Conservation (phyloP, 2,113 vertebrate species). For the Beaufortia kweichowensis region DNA sequence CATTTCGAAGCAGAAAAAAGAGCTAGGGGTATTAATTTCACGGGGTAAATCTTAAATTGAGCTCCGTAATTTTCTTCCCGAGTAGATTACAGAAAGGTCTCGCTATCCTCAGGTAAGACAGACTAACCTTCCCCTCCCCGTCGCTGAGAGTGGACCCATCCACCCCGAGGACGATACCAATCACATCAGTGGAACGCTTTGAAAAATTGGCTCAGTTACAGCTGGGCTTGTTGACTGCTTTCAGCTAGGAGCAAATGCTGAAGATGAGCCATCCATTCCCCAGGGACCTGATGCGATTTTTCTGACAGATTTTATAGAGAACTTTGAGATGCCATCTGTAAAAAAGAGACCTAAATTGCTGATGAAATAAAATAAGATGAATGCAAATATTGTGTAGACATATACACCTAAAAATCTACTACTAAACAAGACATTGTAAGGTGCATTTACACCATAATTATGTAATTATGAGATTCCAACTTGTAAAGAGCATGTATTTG, state of each 20-base stretch:
- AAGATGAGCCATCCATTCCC: slow-evolving; percentile 42
- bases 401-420: too few relatives aligned
- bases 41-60: slow-evolving; percentile 80
- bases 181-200: slow-evolving; percentile 49
- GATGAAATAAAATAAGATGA: not conserved
- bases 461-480: too few relatives aligned
- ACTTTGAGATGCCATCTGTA: slow-evolving; percentile 3
- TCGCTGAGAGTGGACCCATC: slow-evolving; percentile 44
- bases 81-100: slow-evolving; percentile 76
- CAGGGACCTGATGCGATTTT: slow-evolving; percentile 3
- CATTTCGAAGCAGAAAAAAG: slow-evolving; percentile 69
- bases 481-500: too few relatives aligned
- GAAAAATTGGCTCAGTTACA: slow-evolving; percentile 42
- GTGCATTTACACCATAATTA: too few relatives aligned
- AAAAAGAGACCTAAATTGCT: not conserved
- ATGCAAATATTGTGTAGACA: too few relatives aligned
- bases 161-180: slow-evolving; percentile 56
- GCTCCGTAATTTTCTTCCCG: slow-evolving; percentile 72
- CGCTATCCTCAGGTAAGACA: slow-evolving; percentile 73
- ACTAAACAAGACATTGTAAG: too few relatives aligned
- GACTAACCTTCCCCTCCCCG: slow-evolving; percentile 41
- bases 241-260: slow-evolving; percentile 21
- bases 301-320: slow-evolving; percentile 27
- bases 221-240: slow-evolving; percentile 42
- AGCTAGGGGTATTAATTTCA: slow-evolving; percentile 81